Base-by-base conservation (phyloP, 2,888 invertebrate species). In the Acleris laterana region DNA sequence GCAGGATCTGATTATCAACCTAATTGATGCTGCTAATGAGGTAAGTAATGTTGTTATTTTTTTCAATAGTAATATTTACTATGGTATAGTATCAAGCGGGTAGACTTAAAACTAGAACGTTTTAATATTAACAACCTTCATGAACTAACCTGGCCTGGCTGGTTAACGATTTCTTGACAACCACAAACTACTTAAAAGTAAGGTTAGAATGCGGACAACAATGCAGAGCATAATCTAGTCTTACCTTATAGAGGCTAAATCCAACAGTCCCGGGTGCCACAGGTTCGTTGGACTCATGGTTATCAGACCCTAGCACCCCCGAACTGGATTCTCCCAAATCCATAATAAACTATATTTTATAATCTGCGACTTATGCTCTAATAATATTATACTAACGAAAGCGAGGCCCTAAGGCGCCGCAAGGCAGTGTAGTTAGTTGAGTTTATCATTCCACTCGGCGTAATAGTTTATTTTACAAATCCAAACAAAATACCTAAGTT, bases 281-380 rank as follows among this genome's bases (percentile, higher is more conserved):
- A 28, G 77, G 72, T 55, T 80, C 82, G 32, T 78, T 76, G n/a
- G 83, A 79, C 68, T 79, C 80, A 64, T 79, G 80, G 32, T 82
- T 79, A 65, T 81, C 81, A 19, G 77, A 72, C 3, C 79, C 80
- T 28, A 71, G 66, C 61, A 32, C 28, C n/a, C 65, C 65, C n/a
- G 60, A 65, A 56, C 73, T 77, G 16, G 71, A 42, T 25, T 66
- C 71, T 69, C 70, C 70, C 32, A 68, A 70, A 58, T 81, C 78
- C 84, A 84, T 84, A 60, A 61, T 71, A 19, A 48, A 55, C 46
- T 48, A 19, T 57, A 51, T 49, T 55, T 62, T 5, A 11, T 28
- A 61, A 25, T 52, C 11, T 38, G 13, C 38, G 38, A 38, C 13
- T 7, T 5, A 48, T 17, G 48, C 32, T 52, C 25, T 59, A 38